A percentile compares a stretch with the other conserved stretches of the same genome.
phyloP scores from a whole-genome alignment of 2,113 vertebrate genomes.

The Cephalopholis sonnerati region DNA sequence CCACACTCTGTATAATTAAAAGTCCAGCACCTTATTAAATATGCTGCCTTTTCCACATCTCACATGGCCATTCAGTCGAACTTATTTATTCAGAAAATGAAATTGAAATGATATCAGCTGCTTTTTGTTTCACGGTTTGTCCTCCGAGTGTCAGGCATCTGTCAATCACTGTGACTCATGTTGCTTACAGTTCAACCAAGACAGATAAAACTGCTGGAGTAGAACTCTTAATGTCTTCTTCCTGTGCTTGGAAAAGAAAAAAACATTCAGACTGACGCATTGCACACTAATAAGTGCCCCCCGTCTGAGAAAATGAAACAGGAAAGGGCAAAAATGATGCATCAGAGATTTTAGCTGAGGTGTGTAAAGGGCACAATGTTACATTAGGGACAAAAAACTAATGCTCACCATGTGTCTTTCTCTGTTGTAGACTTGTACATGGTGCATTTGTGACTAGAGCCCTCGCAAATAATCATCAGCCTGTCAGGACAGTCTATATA shows the following conservation, averaged over 20 bases:
- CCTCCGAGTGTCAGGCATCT: background rate
- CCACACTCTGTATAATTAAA: background rate
- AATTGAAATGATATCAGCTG: background rate
- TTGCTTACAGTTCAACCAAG: background rate
- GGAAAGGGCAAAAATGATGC: background rate
- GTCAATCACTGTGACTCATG: slow-evolving; percentile 6
- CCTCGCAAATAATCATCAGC: background rate
- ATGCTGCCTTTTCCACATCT: background rate
- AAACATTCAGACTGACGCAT: slow-evolving; percentile 7
- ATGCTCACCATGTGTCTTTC: no score
- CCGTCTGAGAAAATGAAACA: background rate
- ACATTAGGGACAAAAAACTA: background rate
- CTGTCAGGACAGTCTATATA: background rate
- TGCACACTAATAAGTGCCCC: background rate
- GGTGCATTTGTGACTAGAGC: background rate
- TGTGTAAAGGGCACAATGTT: background rate
- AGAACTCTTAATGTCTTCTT: slow-evolving; percentile 9
- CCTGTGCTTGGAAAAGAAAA: slow-evolving; percentile 5
- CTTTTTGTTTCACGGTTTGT: background rate
- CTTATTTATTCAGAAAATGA: background rate
- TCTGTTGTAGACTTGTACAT: no score
- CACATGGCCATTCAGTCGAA: background rate
- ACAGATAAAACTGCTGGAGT: background rate
- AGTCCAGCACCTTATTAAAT: background rate
- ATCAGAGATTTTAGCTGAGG: slow-evolving; percentile 22